These are phyloP conservation scores for Cherax destructor DNA, from an alignment of 1,140 invertebrate species.

Conservation along the genomic window DNA sequence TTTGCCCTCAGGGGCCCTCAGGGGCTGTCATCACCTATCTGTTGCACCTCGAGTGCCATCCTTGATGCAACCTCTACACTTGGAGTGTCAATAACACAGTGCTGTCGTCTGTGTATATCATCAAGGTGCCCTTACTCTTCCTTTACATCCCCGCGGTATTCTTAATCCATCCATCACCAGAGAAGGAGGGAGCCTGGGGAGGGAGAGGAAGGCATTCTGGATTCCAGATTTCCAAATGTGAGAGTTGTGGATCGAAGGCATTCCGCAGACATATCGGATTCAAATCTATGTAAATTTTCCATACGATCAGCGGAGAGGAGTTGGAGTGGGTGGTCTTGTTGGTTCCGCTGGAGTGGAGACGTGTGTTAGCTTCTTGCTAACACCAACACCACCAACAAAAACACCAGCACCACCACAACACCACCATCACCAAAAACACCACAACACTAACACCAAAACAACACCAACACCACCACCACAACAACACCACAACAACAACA, in stretches of 20 bases:
- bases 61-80: not conserved
- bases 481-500: no score
- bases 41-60: constrained; percentile 9
- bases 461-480: no score
- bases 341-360: not conserved
- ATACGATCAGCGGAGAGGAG: constrained; percentile 42
- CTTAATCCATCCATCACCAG: constrained; percentile 32
- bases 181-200: not conserved
- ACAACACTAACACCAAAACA: no score
- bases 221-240: constrained; percentile 42
- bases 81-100: no score
- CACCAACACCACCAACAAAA: no score
- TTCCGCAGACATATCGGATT: constrained; percentile 57
- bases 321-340: constrained; percentile 7
- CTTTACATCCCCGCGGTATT: not conserved
- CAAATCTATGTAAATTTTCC: constrained; percentile 63
- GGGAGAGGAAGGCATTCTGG: not conserved
- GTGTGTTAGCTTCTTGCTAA: no score
- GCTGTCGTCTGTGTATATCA: no score
- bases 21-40: constrained; percentile 8
- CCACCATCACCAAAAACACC: no score
- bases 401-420: no score
- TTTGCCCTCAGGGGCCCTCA: not conserved
- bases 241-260: constrained; percentile 29
- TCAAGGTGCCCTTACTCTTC: not conserved